phyloP scores from a whole-genome alignment of 2,888 invertebrate genomes.

The Meiosimyza platycephala region DNA sequence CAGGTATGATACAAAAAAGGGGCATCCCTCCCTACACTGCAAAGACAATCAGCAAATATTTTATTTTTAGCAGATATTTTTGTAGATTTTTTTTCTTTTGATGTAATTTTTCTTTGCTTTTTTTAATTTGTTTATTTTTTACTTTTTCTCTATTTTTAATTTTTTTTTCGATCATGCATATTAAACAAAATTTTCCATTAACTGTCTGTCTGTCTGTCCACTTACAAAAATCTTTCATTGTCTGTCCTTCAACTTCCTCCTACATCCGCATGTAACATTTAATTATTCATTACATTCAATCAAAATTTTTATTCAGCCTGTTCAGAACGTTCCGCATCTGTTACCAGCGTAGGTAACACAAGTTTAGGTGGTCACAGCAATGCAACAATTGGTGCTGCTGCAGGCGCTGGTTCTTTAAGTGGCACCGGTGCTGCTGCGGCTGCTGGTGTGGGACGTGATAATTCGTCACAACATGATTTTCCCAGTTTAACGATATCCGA shows the following conservation, averaged over 20 bases:
- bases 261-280: conserved; percentile 25
- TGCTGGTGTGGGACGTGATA: conserved; percentile 59
- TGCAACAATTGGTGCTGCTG: conserved; percentile 57
- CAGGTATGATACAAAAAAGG: conserved; percentile 70
- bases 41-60: background rate
- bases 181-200: background rate
- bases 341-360: conserved; percentile 65
- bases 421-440: conserved; percentile 45
- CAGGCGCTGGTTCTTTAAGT: conserved; percentile 42
- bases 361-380: conserved; percentile 64
- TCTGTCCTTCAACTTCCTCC: background rate
- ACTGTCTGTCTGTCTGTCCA: conserved; percentile 11
- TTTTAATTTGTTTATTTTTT: conserved; percentile 41
- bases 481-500: conserved; percentile 68
- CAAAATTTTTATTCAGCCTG: conserved; percentile 55
- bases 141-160: conserved; percentile 35
- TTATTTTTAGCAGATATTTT: background rate
- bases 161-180: conserved; percentile 26
- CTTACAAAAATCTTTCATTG: conserved; percentile 5
- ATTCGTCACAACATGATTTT: conserved; percentile 66
- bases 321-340: conserved; percentile 67
- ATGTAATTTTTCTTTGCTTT: conserved; percentile 37
- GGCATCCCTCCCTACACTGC: background rate
- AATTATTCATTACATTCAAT: conserved; percentile 35
- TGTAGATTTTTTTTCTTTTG: conserved; percentile 23